phyloP scores from a whole-genome alignment of 2,888 invertebrate genomes.

The Therioaphis trifolii region DNA sequence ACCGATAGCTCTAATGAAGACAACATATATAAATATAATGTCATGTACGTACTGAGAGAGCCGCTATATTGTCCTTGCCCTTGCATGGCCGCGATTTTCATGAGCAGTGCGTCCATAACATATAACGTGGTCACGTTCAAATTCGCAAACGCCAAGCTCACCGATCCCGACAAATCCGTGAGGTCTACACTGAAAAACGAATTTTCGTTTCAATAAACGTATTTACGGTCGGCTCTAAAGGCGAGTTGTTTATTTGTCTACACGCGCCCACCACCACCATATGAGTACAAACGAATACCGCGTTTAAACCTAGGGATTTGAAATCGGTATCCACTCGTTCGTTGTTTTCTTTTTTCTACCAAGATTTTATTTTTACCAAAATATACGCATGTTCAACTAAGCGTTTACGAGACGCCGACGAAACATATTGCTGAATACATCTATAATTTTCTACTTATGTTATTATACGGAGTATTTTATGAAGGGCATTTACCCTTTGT shows the following conservation, averaged over 20 bases:
- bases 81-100: conserved; percentile 29
- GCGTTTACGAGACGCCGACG: background rate
- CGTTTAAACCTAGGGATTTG: no score
- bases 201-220: background rate
- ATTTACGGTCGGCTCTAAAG: background rate
- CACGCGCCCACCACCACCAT: no score
- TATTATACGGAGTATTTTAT: no score
- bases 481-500: no score
- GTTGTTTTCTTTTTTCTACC: background rate
- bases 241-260: conserved; percentile 3
- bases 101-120: conserved; percentile 29
- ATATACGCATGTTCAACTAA: background rate
- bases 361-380: background rate
- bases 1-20: no score
- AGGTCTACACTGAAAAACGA: conserved; percentile 44
- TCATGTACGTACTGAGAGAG: background rate
- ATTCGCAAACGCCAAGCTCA: conserved; percentile 35
- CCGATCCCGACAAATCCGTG: conserved; percentile 42
- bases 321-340: background rate
- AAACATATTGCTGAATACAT: background rate
- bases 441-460: background rate
- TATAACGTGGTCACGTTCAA: conserved; percentile 59
- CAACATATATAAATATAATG: no score
- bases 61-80: conserved; percentile 40
- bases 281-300: no score